A percentile compares a stretch with the other conserved stretches of the same genome.
phyloP scores from a whole-genome alignment of 2,888 invertebrate genomes.

The Lottia gigantea region DNA sequence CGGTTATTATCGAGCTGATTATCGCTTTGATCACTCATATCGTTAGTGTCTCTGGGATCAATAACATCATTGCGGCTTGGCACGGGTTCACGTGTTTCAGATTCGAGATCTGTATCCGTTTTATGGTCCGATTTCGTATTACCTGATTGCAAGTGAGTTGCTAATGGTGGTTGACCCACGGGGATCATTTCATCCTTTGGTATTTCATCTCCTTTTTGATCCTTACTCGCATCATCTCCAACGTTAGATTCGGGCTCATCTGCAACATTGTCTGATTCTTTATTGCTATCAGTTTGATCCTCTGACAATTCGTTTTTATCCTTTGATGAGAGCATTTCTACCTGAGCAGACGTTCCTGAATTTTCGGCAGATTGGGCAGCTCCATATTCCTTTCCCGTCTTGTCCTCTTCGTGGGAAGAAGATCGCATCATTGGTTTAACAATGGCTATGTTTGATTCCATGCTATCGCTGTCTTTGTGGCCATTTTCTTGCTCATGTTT shows the following conservation, averaged over 20 bases:
- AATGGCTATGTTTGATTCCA: neutral
- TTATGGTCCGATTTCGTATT: neutral
- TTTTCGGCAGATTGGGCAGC: too few relatives aligned
- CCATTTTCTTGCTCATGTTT: neutral
- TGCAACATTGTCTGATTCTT: too few relatives aligned
- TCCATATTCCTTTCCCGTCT: neutral
- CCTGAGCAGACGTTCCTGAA: too few relatives aligned
- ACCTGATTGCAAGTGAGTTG: neutral
- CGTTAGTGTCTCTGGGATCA: too few relatives aligned
- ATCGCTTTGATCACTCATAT: too few relatives aligned
- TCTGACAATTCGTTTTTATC: too few relatives aligned
- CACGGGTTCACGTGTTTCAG: too few relatives aligned
- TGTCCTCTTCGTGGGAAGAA: neutral
- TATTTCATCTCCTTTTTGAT: neutral
- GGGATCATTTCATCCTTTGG: neutral
- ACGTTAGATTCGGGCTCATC: neutral
- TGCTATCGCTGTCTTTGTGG: neutral
- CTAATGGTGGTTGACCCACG: neutral
- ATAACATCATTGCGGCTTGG: too few relatives aligned
- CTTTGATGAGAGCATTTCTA: too few relatives aligned
- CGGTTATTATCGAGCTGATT: too few relatives aligned
- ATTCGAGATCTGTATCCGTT: too few relatives aligned
- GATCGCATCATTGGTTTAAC: neutral
- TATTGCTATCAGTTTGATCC: too few relatives aligned
- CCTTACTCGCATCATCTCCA: neutral